Evolutionary conservation across 2,888 invertebrate genomes (phyloP).

Genomic region (Galeopsomyia nigrocyanea): DNA sequence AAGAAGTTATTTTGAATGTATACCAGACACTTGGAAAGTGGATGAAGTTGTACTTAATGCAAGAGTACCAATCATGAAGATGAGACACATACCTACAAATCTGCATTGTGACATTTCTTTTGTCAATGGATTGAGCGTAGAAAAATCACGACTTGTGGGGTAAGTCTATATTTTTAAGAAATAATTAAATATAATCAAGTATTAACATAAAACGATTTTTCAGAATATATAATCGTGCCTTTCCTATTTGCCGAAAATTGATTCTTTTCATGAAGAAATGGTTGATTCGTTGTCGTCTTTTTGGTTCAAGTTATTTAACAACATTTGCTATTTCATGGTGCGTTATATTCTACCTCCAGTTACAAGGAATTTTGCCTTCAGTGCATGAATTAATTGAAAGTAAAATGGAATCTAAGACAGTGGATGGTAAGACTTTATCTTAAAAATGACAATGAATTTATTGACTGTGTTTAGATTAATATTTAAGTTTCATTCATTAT

Average conservation of each 20-base stretch:
- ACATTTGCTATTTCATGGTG: slow-evolving; percentile 68
- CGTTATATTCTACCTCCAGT: slow-evolving; percentile 43
- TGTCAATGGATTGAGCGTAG: slow-evolving; percentile 73
- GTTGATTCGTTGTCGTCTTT: slow-evolving; percentile 67
- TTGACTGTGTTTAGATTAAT: too few relatives aligned
- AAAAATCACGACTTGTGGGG: slow-evolving; percentile 72
- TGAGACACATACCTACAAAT: slow-evolving; percentile 68
- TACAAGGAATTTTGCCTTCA: slow-evolving; percentile 66
- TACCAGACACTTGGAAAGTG: slow-evolving; percentile 57
- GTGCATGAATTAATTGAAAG: slow-evolving; percentile 57
- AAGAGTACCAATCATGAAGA: slow-evolving; percentile 74
- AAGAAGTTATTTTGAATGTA: slow-evolving; percentile 48
- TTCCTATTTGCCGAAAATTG: slow-evolving; percentile 70
- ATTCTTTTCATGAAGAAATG: slow-evolving; percentile 74
- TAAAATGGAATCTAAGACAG: slow-evolving; percentile 49
- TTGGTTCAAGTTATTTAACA: slow-evolving; percentile 59
- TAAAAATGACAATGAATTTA: neutral
- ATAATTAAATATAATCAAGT: neutral
- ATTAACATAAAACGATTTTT: neutral
- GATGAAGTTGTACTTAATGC: slow-evolving; percentile 68
- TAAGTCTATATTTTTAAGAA: slow-evolving; percentile 49
- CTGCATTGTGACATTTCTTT: slow-evolving; percentile 76
- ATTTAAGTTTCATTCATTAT: slow-evolving; percentile 38
- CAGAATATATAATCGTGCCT: slow-evolving; percentile 65
- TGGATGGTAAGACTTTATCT: slow-evolving; percentile 53